A percentile compares a stretch with the other conserved stretches of the same genome.
These are phyloP conservation scores for Tupiocoris notatus DNA, from an alignment of 2,888 invertebrate genomes.

Conservation along the genomic window DNA sequence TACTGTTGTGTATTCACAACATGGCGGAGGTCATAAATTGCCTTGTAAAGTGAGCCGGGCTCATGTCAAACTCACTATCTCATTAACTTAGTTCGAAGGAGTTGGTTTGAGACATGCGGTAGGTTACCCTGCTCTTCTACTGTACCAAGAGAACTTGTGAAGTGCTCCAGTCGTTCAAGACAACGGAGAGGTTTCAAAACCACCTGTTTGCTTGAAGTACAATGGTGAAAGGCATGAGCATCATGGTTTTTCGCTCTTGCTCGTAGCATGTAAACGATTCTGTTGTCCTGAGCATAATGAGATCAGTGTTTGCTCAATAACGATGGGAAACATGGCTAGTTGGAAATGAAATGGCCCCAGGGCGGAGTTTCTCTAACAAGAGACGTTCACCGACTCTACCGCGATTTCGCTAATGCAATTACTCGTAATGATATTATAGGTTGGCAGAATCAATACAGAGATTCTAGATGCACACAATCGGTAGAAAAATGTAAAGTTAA, in stretches of 20 bases:
- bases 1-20: conserved; percentile 17
- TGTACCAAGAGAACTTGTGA: not conserved
- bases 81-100: conserved; percentile 27
- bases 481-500: too few species aligned
- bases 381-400: too few species aligned
- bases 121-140: not conserved
- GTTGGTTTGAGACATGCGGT: not conserved
- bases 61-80: conserved; percentile 17
- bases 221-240: not conserved
- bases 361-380: too few species aligned
- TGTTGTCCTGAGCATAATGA: not conserved
- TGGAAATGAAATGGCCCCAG: too few species aligned
- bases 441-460: too few species aligned
- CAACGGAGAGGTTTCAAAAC: not conserved
- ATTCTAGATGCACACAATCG: too few species aligned
- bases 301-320: not conserved
- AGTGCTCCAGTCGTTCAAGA: not conserved
- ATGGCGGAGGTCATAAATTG: conserved; percentile 23
- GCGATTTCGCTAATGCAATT: too few species aligned
- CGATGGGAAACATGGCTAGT: not conserved
- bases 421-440: too few species aligned
- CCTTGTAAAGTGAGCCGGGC: conserved; percentile 12
- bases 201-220: not conserved
- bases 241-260: too few species aligned
- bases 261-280: not conserved